A percentile compares a stretch with the other conserved stretches of the same genome.
These are phyloP conservation scores for human (Homo sapiens) DNA, from an alignment of 2,113 vertebrate genomes.

Conservation along the genomic window GRCh38 chr11:85624501-85625000, in stretches of 20 bases:
- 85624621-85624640: background rate
- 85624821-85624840: background rate
- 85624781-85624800: background rate
- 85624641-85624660: constrained; percentile 27
- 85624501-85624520: constrained; percentile 30
- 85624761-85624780: constrained; percentile 19
- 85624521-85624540: background rate
- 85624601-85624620: constrained; percentile 35
- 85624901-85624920: background rate
- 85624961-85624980: constrained; percentile 6
- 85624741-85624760: constrained; percentile 43
- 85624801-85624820: constrained; percentile 32
- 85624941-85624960: background rate
- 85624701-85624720: constrained; percentile 29
- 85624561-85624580: constrained; percentile 18
- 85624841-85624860: constrained; percentile 50
- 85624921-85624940: constrained; percentile 35
- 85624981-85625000: constrained; percentile 13
- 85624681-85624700: constrained; percentile 50
- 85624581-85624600: constrained; percentile 1
- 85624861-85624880: background rate
- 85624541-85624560: constrained; percentile 22
- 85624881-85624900: too few species aligned
- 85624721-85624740: constrained; percentile 24
- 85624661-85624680: background rate